phyloP scores from a whole-genome alignment of 2,797 vertebrate species.

The Prionace glauca region DNA sequence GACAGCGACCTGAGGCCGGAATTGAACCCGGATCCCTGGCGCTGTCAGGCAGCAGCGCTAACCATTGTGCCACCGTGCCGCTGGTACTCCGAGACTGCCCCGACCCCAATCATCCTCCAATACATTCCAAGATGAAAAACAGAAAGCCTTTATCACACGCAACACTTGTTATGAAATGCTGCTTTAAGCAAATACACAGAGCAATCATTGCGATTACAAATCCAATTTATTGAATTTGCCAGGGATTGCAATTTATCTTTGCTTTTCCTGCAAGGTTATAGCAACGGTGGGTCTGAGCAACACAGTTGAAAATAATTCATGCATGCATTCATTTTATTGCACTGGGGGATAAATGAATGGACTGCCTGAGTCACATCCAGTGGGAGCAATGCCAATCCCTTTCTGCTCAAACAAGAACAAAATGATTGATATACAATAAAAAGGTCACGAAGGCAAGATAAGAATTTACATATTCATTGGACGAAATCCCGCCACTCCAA shows the following conservation, averaged over 20 bases:
- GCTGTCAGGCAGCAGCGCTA: too few relatives aligned
- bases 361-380: constrained; percentile 44
- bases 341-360: constrained; percentile 45
- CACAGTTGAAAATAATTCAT: constrained; percentile 54
- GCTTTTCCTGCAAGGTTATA: constrained; percentile 52
- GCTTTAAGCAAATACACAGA: background rate
- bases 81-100: background rate
- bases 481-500: constrained; percentile 3
- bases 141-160: constrained; percentile 51
- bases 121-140: background rate
- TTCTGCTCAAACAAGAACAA: constrained; percentile 43
- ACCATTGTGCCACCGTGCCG: too few relatives aligned
- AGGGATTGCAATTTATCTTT: constrained; percentile 55
- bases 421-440: constrained; percentile 45
- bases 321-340: constrained; percentile 52
- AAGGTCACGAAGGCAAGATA: constrained; percentile 44
- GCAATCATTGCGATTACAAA: background rate
- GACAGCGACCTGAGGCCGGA: too few relatives aligned
- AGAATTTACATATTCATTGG: constrained; percentile 9
- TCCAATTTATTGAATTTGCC: background rate
- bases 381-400: constrained; percentile 46
- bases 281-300: constrained; percentile 48
- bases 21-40: too few relatives aligned
- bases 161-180: constrained; percentile 52
- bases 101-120: background rate